Base-by-base conservation (phyloP, 2,113 vertebrate species). In the Bujurquina vittata region DNA sequence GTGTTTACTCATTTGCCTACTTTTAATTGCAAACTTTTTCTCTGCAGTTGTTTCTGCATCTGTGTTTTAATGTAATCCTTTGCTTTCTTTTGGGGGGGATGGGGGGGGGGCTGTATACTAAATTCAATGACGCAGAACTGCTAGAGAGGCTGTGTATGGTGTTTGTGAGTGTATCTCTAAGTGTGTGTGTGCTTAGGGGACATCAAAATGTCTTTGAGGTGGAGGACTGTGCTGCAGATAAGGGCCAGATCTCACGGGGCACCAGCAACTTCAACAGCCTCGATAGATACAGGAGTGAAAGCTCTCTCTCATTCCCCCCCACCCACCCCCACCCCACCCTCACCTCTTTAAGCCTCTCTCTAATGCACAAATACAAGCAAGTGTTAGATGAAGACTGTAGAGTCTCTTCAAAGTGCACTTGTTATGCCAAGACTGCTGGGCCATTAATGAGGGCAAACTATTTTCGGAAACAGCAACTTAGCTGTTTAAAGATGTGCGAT, bases 391-490 rank as follows among this genome's bases (percentile, higher is more conserved):
- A 89, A 89, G 52, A 81, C 81, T 81, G 79, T 31, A 67, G 84
- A 90, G 83, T 72, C 85, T 89, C 91, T 87, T 91, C 89, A 92
- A 93, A 94, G 90, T 84, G 82, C 81, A 86, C 89, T 91, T 89
- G 88, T 92, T 90, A 88, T 93, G 84, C 89, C 79, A 88, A 88
- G 73, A 92, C 83, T 85, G 88, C 89, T 4, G 89, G 87, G 88
- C 84, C 87, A 89, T 88, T 91, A 92, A 93, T 89, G 87, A 94
- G 92, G 88, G 91, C 86, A 90, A 92, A 92, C 91, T 93, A 93
- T 93, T 94, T 94, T 88, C 15, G 80, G 90, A 92, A 77, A 80
- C 86, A 87, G 87, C 65, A 85, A 90, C 84, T 89, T 77, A 65
- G 84, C 80, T 79, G 81, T 90, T 87, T 91, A 86, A 88, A 84